A percentile compares a stretch with the other conserved stretches of the same genome.
Conservation (phyloP, 1,140 invertebrate genomes). For the Eufriesea mexicana region DNA sequence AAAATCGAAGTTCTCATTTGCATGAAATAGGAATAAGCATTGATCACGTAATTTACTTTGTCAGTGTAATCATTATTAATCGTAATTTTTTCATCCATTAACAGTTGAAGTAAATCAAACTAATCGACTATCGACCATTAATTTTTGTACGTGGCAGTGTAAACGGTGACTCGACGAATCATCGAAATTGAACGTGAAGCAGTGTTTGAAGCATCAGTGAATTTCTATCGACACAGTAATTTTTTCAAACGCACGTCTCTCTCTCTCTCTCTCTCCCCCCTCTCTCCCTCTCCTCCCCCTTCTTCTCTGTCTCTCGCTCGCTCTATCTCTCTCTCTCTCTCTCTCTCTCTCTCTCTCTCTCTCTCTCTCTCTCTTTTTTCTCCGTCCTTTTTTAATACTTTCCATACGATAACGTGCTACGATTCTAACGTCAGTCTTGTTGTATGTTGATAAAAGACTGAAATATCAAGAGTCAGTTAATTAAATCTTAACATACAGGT, state of each 20-base stretch:
- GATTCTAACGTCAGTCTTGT: conserved; percentile 4
- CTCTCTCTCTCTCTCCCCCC: not conserved
- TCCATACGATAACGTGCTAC: not conserved
- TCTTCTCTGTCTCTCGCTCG: too few relatives aligned
- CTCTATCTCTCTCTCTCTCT: not conserved
- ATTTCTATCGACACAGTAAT: not conserved
- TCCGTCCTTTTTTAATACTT: not conserved
- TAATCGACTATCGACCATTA: not conserved
- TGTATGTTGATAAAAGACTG: not conserved
- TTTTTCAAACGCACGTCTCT: not conserved
- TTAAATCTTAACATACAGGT: too few relatives aligned
- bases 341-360: too few relatives aligned
- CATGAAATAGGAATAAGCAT: not conserved
- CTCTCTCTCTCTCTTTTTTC: too few relatives aligned
- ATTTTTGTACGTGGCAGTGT: not conserved
- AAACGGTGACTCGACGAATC: not conserved
- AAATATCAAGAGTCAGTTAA: not conserved
- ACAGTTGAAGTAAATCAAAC: not conserved
- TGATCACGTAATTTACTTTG: not conserved
- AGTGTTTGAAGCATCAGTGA: not conserved
- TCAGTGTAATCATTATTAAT: not conserved
- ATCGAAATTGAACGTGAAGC: not conserved
- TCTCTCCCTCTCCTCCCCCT: not conserved
- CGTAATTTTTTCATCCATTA: not conserved
- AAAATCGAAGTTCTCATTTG: not conserved